Evolutionary conservation across 1,140 invertebrate species (phyloP).

Genomic region (Magallana gigas): DNA sequence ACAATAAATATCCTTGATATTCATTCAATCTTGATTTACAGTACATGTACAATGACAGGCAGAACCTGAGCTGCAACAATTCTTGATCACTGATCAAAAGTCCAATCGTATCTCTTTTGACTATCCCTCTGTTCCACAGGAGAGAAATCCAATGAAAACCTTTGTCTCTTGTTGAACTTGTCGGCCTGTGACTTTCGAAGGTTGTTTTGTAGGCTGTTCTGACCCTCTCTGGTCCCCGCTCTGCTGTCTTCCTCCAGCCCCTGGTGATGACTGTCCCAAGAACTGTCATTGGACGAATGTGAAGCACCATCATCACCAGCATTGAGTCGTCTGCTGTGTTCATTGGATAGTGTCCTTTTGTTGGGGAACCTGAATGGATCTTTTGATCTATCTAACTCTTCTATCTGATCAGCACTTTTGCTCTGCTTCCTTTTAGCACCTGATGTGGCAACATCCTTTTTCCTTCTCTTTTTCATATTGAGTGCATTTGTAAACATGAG

Average conservation of each 20-base stretch:
- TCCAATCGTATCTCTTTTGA: background rate
- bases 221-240: background rate
- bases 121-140: background rate
- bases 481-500: conserved; percentile 14
- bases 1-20: too few species aligned
- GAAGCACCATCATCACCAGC: background rate
- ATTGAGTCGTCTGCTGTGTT: background rate
- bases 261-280: background rate
- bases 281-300: background rate
- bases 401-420: background rate
- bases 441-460: background rate
- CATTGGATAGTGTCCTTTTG: background rate
- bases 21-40: too few species aligned
- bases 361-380: background rate
- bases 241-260: background rate
- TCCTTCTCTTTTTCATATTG: conserved; percentile 18
- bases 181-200: background rate
- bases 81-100: background rate
- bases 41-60: background rate
- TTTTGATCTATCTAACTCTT: background rate
- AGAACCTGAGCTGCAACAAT: background rate
- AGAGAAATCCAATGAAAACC: conserved; percentile 9
- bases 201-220: background rate
- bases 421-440: background rate
- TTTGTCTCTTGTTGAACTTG: background rate